phyloP scores from a whole-genome alignment of 1,140 invertebrate species.

The Plutomurus gul region DNA sequence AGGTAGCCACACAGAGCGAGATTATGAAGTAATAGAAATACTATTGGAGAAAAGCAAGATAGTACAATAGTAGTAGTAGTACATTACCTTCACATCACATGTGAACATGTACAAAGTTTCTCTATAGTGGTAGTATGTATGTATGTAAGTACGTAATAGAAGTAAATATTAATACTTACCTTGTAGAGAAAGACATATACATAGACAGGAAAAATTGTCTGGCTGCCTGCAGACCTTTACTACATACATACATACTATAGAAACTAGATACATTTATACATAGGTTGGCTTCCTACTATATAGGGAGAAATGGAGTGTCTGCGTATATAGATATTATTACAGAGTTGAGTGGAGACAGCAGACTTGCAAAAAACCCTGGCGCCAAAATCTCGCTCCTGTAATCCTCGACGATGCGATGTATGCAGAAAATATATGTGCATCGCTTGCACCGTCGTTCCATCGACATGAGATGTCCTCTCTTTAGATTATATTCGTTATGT shows the following conservation, averaged over 20 bases:
- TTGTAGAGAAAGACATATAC: too few relatives aligned
- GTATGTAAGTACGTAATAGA: too few relatives aligned
- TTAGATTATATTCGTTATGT: neutral
- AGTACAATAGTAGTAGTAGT: neutral
- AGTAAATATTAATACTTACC: too few relatives aligned
- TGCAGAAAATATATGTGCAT: slow-evolving; percentile 32
- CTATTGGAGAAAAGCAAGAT: neutral
- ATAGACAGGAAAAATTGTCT: too few relatives aligned
- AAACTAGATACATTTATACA: neutral
- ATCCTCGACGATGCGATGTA: slow-evolving; percentile 23
- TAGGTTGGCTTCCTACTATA: too few relatives aligned
- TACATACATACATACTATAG: neutral
- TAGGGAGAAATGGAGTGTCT: neutral
- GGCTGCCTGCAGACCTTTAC: too few relatives aligned
- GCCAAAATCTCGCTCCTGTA: slow-evolving; percentile 25
- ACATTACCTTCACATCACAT: too few relatives aligned
- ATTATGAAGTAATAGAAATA: neutral
- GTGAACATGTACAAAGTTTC: too few relatives aligned
- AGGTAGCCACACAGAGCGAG: neutral
- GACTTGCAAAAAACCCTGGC: slow-evolving; percentile 34
- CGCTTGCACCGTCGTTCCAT: slow-evolving; percentile 1
- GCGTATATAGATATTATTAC: slow-evolving; percentile 12
- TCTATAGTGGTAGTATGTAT: too few relatives aligned
- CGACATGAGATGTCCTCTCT: slow-evolving; percentile 21
- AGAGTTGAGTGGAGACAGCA: slow-evolving; percentile 17